These are phyloP conservation scores for Crocuta crocuta DNA, from an alignment of 2,113 vertebrate species.

Conservation along the genomic window DNA sequence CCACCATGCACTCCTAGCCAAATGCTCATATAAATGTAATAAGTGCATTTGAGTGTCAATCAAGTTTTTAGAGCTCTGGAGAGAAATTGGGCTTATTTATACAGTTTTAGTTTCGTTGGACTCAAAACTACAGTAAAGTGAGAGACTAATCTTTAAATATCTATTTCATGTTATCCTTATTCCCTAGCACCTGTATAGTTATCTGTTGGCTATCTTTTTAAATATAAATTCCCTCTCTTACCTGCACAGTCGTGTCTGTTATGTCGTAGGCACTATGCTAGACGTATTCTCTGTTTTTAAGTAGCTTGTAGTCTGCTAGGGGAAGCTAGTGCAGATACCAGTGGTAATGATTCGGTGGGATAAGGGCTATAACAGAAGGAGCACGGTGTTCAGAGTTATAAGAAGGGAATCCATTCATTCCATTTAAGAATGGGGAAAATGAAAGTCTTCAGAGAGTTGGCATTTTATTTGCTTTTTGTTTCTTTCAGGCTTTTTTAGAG, in stretches of 20 bases:
- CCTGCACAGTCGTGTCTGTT: not conserved
- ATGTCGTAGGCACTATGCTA: not conserved
- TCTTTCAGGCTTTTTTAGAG: not conserved
- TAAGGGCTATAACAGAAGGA: not conserved
- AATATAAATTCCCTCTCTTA: not conserved
- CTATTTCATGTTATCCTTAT: not conserved
- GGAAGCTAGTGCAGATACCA: not conserved
- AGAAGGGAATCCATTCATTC: not conserved
- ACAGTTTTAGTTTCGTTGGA: slow-evolving; percentile 10
- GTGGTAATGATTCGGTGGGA: not conserved
- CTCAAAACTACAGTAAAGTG: slow-evolving; percentile 9
- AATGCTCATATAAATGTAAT: not conserved
- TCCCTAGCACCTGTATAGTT: not conserved
- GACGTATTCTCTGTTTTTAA: not conserved
- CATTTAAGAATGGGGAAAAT: not conserved
- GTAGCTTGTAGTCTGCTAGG: not conserved
- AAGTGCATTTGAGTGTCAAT: not conserved
- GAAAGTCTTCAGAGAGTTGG: not conserved
- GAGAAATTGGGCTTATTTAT: slow-evolving; percentile 35
- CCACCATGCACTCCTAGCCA: not conserved
- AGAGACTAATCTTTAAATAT: slow-evolving; percentile 13
- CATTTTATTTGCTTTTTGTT: not conserved
- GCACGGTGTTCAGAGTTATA: not conserved
- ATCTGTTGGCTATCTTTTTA: not conserved
- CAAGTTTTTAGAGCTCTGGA: not conserved